Base-by-base conservation (phyloP, 2,113 vertebrate genomes). In the Sigmodon hispidus region DNA sequence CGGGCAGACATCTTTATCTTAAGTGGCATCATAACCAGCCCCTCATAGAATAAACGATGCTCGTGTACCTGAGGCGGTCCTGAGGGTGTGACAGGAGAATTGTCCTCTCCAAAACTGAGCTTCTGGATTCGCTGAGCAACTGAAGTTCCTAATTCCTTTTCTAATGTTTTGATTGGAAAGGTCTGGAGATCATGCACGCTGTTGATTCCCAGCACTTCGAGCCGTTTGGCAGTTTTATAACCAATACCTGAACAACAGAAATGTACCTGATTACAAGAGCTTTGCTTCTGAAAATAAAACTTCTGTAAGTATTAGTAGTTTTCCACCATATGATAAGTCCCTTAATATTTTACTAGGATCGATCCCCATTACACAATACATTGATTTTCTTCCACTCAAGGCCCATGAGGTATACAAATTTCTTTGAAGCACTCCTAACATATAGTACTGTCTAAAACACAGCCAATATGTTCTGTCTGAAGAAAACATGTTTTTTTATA, bases 1-100 rank as follows among this genome's bases (percentile, higher is more conserved):
- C 59, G 79, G 57, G 34, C 85, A 89, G 70, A 79, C 90, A 86
- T 57, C 45, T 94, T 94, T 55, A 70, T 59, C 61, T 76, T 15
- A 88, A 77, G 40, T 61, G 61, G 72, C 52, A 57, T 57, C 36
- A 95, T 0, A 89, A 29, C 6, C 8, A 91, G 55, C 6, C 94
- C 36, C 29, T 43, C 73, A 19, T 48, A 34, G 85, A 87, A 50
- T 55, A 87, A 94, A 9, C 34, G 34, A 80, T 3, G 6, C 26
- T 19, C 3, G 21, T 0, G 4, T 52, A 99, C 99, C 99, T 99
- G 99, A 55, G 99, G 99, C 34, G 98, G 98, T 52, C 99, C 99
- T 3, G 98, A 98, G 0, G 99, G 98, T 0, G 96, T 98, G 50
- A 99, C 99, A 7, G 98, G 98, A 34, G 99, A 99, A 36, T 98